Evolutionary conservation across 2,113 vertebrate genomes (phyloP).

Genomic region (Urocolius indicus): DNA sequence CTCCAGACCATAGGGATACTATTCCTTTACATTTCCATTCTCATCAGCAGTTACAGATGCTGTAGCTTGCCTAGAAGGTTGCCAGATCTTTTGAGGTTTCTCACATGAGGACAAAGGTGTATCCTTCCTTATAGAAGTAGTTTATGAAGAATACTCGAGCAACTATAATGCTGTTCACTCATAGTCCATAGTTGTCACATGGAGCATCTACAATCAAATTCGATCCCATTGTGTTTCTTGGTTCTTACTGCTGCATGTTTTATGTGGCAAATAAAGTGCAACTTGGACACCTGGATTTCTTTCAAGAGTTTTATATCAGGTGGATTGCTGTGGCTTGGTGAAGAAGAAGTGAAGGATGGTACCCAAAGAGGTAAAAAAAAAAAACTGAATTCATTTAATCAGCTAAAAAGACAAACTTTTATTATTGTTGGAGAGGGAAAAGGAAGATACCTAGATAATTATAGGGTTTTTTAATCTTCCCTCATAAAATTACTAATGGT

Average conservation of each 20-base stretch:
- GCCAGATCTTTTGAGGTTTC: background rate
- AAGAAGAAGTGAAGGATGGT: background rate
- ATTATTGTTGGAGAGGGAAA: constrained; percentile 69
- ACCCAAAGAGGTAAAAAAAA: constrained; percentile 74
- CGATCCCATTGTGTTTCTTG: background rate
- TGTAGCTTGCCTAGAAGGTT: background rate
- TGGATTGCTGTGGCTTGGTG: background rate
- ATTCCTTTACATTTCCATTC: background rate
- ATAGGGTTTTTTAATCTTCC: constrained; percentile 71
- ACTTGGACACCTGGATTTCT: background rate
- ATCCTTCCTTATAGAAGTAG: background rate
- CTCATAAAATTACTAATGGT: constrained; percentile 72
- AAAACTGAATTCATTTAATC: constrained; percentile 71
- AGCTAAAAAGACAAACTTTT: constrained; percentile 83
- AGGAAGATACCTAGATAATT: constrained; percentile 64
- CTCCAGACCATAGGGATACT: background rate
- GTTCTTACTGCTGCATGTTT: background rate
- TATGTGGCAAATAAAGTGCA: background rate
- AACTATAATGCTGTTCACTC: background rate
- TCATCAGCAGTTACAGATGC: background rate
- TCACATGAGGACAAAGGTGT: background rate
- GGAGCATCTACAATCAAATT: constrained; percentile 4
- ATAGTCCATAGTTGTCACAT: background rate
- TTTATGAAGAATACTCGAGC: background rate
- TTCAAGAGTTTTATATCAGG: background rate